Conservation (phyloP, 1,140 invertebrate species). For the Papilio helenus region DNA sequence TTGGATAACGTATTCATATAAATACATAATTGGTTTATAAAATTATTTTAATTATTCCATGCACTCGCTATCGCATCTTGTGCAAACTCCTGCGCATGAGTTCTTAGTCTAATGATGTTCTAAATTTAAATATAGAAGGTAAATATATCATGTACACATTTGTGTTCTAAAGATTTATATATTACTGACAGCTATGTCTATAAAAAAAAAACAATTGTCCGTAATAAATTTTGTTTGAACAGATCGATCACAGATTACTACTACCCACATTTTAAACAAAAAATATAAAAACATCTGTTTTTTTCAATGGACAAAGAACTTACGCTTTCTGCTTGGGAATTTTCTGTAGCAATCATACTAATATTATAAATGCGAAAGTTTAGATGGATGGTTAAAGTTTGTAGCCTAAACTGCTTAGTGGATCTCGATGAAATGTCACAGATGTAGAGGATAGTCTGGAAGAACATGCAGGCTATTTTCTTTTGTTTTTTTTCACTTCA, state of each 20-base stretch:
- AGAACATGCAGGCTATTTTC: no score
- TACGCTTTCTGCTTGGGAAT: no score
- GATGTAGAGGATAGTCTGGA: no score
- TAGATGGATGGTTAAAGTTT: no score
- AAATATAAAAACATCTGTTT: neutral
- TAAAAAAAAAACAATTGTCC: neutral
- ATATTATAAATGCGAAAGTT: no score
- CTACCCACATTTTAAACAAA: neutral
- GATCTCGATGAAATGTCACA: no score
- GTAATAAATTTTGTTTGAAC: neutral
- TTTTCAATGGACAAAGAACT: neutral
- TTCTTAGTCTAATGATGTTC: slow-evolving; percentile 1
- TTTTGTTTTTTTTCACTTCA: no score
- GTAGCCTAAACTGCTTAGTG: no score
- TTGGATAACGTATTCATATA: neutral
- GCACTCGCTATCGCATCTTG: neutral
- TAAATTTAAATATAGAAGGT: slow-evolving; percentile 19
- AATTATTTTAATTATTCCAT: slow-evolving; percentile 29
- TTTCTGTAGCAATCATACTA: no score
- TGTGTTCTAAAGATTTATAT: neutral
- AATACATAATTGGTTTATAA: neutral
- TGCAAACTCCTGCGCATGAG: neutral
- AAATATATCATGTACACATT: neutral
- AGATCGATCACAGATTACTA: neutral
- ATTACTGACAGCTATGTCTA: neutral